phyloP scores from a whole-genome alignment of 2,113 vertebrate species.

The Vanacampus margaritifer region DNA sequence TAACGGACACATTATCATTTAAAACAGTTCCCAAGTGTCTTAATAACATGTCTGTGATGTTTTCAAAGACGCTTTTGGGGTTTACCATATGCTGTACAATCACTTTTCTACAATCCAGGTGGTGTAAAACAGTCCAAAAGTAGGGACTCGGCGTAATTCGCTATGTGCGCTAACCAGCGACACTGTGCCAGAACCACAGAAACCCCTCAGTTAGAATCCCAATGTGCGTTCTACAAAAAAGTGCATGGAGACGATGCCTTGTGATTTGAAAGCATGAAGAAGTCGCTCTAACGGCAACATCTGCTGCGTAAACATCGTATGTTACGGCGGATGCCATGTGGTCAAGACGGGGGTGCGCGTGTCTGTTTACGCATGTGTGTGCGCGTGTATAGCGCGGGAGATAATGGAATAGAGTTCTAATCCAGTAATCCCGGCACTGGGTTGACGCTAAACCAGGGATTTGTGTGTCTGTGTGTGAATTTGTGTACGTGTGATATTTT shows the following conservation, averaged over 20 bases:
- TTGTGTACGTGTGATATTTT: constrained; percentile 22
- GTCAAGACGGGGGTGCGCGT: constrained; percentile 36
- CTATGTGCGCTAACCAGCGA: background rate
- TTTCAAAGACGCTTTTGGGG: background rate
- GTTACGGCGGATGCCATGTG: constrained; percentile 48
- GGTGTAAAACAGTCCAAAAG: no score
- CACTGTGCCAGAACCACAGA: background rate
- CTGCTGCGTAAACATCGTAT: constrained; percentile 47
- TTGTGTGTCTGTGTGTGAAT: constrained; percentile 35
- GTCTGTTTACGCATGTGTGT: constrained; percentile 28
- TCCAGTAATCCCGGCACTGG: constrained; percentile 76
- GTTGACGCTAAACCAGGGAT: constrained; percentile 75
- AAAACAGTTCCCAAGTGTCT: background rate
- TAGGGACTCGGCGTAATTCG: no score
- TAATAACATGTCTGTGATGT: background rate
- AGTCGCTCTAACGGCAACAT: constrained; percentile 30
- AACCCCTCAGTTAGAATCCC: background rate
- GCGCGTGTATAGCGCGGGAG: constrained; percentile 41
- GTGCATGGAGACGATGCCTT: background rate
- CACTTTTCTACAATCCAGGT: no score
- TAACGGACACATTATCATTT: background rate
- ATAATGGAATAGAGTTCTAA: constrained; percentile 80
- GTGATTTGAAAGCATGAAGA: background rate
- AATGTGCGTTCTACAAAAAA: background rate
- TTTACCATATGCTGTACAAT: no score